Conservation (phyloP, 2,888 invertebrate genomes). For the Gisinianus flammeolus region DNA sequence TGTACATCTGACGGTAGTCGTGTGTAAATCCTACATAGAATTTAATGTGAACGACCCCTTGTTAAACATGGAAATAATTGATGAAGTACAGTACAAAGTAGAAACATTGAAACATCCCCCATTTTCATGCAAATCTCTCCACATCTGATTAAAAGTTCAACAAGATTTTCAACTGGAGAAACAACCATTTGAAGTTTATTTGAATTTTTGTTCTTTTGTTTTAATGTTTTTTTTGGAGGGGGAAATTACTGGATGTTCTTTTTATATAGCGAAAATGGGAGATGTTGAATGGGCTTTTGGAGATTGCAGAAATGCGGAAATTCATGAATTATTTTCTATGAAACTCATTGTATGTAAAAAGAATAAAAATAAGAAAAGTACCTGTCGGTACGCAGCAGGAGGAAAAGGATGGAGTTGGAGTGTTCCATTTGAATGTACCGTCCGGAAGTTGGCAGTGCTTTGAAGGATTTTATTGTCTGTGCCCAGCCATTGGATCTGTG, state of each 20-base stretch:
- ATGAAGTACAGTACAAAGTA: not conserved
- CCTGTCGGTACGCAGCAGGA: constrained; percentile 55
- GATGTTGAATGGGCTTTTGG: not conserved
- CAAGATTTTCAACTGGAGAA: too few relatives aligned
- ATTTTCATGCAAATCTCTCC: too few relatives aligned
- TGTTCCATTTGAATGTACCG: constrained; percentile 53
- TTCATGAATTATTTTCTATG: not conserved
- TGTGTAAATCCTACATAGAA: constrained; percentile 74
- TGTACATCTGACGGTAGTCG: constrained; percentile 78
- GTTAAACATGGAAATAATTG: not conserved
- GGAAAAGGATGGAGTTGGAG: constrained; percentile 53
- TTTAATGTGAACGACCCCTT: not conserved
- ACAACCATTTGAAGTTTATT: too few relatives aligned
- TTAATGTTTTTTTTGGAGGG: not conserved
- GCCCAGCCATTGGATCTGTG: constrained; percentile 54
- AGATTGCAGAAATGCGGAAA: not conserved
- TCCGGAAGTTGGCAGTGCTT: constrained; percentile 53
- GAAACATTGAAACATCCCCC: not conserved
- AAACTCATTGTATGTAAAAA: not conserved
- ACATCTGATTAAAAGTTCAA: too few relatives aligned
- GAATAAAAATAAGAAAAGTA: constrained; percentile 29
- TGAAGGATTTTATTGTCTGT: constrained; percentile 54
- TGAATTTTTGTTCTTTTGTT: too few relatives aligned
- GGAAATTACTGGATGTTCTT: not conserved
- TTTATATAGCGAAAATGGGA: not conserved